Base-by-base conservation (phyloP, 2,797 vertebrate species). In the Poeciliopsis turneri region DNA sequence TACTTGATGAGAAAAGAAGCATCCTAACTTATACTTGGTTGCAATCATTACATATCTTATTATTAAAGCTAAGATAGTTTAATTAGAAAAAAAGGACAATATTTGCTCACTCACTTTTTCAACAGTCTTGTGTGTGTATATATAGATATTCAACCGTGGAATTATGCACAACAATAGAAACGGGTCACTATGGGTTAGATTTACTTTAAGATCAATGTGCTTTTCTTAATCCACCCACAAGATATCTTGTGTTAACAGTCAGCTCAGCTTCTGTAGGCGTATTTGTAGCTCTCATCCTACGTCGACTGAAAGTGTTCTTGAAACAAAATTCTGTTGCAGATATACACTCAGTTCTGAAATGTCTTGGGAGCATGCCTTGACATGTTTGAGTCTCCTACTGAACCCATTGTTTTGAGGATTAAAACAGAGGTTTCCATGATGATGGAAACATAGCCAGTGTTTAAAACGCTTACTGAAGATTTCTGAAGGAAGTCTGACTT, bases 201-300 rank as follows among this genome's bases (percentile, higher is more conserved):
- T 57, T 51, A 61, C n/a, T 23, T 16, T 45, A 16, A 57, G 49
- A 39, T 45, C 43, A 66, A 28, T 51, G 23, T 78, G 51, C 25
- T 8, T 43, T 51, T 77, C 45, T 82, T 74, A 61, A 80, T 71
- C 59, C 72, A 69, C 43, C 74, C 75, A 78, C 45, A 30, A 0
- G 49, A 41, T 68, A 61, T 76, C 41, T 71, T 75, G 39, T 15
- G 25, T 74, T 79, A 77, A 82, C 72, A 72, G 45, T 39, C 59
- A 28, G 51, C 51, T 36, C 61, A 53, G 55, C 59, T 36, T 25
- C 33, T 75, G 71, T 59, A 39, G 47, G 59, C 15, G 7, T 55
- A 20, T 57, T 57, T 7, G 46, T 78, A 16, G n/a, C 25, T 81
- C 77, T 59, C 10, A 51, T 47, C 18, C 51, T 66, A 18, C 23